phyloP scores from a whole-genome alignment of 2,797 vertebrate genomes.

The Cheracebus regulus region DNA sequence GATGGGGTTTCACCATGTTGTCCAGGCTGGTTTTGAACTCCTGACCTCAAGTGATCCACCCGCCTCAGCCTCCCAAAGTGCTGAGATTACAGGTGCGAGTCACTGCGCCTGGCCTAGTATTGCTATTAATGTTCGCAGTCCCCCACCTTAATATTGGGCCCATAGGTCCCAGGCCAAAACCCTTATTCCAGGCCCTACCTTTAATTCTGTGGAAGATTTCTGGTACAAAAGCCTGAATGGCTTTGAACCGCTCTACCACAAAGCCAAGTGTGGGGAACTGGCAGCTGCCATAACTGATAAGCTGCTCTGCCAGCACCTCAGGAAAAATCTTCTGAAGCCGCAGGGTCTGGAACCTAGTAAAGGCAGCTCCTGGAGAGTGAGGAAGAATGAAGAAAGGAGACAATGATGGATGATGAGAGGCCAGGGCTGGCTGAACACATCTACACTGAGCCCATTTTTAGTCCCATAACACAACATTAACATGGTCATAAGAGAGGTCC shows the following conservation, averaged over 20 bases:
- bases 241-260: slow-evolving; percentile 98
- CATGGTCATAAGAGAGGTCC: accelerated
- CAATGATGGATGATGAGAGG: not conserved
- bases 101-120: too few relatives aligned
- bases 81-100: too few relatives aligned
- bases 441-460: not conserved
- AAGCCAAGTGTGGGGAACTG: slow-evolving; percentile 99
- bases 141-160: not conserved
- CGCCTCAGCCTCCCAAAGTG: too few relatives aligned
- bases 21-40: too few relatives aligned
- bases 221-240: slow-evolving; percentile 97
- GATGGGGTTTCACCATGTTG: too few relatives aligned
- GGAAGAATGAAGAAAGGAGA: not conserved
- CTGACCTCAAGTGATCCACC: too few relatives aligned
- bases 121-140: accelerated
- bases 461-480: not conserved
- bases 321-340: slow-evolving; percentile 96
- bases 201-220: slow-evolving; percentile 98
- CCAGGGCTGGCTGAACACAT: not conserved
- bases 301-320: slow-evolving; percentile 92
- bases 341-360: slow-evolving; percentile 97
- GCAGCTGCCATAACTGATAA: slow-evolving; percentile 98
- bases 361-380: slow-evolving; percentile 91
- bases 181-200: slow-evolving; percentile 83
- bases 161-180: not conserved